phyloP scores from a whole-genome alignment of 2,113 vertebrate genomes.

The Coracopsis vasa region DNA sequence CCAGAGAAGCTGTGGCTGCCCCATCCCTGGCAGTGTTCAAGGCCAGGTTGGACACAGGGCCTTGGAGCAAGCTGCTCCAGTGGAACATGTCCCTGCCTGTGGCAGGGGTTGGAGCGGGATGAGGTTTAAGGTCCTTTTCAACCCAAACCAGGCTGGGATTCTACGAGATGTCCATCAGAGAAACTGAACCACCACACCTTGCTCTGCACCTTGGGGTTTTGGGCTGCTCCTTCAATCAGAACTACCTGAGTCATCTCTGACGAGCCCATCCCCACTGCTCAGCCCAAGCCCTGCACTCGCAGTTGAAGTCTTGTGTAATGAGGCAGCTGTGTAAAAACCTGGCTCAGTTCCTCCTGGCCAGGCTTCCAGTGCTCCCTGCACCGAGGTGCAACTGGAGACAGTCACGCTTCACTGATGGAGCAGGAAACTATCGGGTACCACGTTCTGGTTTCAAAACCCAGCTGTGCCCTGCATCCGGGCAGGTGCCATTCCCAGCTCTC shows the following conservation, averaged over 20 bases:
- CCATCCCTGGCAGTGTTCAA: no score
- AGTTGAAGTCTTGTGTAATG: neutral
- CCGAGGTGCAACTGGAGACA: neutral
- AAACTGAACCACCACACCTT: neutral
- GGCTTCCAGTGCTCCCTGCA: neutral
- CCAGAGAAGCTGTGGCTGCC: no score
- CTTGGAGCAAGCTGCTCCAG: neutral
- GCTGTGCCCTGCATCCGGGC: neutral
- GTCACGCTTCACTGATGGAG: neutral
- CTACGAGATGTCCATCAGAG: neutral
- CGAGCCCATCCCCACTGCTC: neutral
- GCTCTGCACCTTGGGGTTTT: neutral
- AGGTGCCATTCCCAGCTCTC: neutral
- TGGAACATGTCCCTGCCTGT: neutral
- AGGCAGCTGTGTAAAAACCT: neutral
- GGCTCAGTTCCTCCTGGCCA: neutral
- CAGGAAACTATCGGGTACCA: neutral
- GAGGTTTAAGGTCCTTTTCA: neutral
- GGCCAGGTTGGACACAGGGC: no score
- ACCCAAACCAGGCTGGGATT: neutral
- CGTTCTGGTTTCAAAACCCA: neutral
- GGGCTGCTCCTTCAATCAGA: neutral
- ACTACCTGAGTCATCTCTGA: conserved; percentile 19
- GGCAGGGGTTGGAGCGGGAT: neutral
- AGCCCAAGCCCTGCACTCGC: neutral